A percentile compares a stretch with the other conserved stretches of the same genome.
phyloP scores from a whole-genome alignment of 2,113 vertebrate genomes.

The Passer montanus region DNA sequence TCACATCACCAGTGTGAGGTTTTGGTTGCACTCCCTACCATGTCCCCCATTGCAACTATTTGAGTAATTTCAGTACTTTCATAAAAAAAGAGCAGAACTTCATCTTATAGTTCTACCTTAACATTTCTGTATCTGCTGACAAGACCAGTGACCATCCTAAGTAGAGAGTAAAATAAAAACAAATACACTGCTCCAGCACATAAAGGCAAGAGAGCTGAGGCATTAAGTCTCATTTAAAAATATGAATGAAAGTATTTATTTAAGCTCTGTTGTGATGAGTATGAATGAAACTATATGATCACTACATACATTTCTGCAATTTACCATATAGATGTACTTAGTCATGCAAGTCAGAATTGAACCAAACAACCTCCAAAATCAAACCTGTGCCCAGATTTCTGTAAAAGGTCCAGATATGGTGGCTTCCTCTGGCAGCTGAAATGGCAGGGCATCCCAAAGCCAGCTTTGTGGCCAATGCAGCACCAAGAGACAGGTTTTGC shows the following conservation, averaged over 20 bases:
- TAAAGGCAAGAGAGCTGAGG: not conserved
- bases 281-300: not conserved
- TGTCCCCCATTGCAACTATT: not conserved
- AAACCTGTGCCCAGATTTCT: not conserved
- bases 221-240: not conserved
- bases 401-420: not conserved
- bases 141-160: not conserved
- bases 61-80: not conserved
- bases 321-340: not conserved
- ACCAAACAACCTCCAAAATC: not conserved
- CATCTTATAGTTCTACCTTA: not conserved
- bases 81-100: not conserved
- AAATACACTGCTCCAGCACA: not conserved
- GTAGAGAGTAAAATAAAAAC: not conserved
- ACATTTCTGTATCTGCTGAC: not conserved
- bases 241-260: not conserved
- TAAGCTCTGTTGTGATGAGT: not conserved
- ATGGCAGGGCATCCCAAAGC: not conserved
- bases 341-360: not conserved
- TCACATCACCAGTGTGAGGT: not conserved
- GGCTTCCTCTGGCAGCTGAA: not conserved
- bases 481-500: not conserved
- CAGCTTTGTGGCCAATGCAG: not conserved
- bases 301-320: not conserved
- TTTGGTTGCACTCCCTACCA: not conserved